Conservation (phyloP, 2,113 vertebrate genomes). For the Corythaixoides concolor region DNA sequence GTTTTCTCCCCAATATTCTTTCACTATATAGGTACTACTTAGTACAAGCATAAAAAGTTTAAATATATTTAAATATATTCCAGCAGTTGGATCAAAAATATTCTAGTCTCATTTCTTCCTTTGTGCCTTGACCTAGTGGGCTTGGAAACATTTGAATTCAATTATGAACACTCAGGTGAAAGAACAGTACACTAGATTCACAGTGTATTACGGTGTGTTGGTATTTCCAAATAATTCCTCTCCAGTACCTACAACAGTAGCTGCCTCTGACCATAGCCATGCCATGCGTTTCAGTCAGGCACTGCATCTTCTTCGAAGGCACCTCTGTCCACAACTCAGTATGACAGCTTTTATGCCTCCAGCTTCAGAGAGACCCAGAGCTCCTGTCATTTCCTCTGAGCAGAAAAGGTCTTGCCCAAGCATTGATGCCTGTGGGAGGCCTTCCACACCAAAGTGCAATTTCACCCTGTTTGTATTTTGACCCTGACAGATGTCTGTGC, state of each 20-base stretch:
- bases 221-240: neutral
- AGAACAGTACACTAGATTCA: neutral
- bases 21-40: neutral
- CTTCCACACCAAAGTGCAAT: neutral
- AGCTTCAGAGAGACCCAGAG: neutral
- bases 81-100: neutral
- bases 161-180: neutral
- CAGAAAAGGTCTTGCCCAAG: neutral
- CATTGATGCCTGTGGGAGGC: neutral
- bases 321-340: neutral
- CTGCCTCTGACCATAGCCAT: neutral
- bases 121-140: neutral
- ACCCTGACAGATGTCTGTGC: neutral
- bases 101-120: neutral
- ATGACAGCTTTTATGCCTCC: neutral
- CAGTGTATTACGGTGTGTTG: fast-evolving
- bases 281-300: neutral
- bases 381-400: neutral
- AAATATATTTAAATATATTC: neutral
- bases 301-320: neutral
- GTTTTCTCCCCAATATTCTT: neutral
- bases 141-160: neutral
- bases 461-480: neutral
- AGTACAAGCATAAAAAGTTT: neutral
- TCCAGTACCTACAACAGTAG: neutral